phyloP scores from a whole-genome alignment of 2,797 vertebrate genomes.

The Muscicapa striata region DNA sequence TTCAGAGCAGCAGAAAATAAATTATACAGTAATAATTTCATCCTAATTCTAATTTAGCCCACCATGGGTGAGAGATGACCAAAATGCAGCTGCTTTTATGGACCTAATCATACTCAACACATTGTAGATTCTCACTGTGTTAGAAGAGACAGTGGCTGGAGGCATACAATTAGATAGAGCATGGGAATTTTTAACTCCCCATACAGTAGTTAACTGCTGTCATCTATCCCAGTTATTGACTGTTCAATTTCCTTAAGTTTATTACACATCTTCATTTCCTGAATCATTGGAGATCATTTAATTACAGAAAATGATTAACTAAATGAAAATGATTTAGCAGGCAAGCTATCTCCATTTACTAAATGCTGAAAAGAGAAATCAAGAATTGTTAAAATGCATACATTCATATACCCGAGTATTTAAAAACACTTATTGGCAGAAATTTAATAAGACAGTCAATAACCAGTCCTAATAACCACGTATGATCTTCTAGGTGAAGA shows the following conservation, averaged over 20 bases:
- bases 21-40: background rate
- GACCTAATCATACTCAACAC: background rate
- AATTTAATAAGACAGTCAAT: constrained; percentile 18
- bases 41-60: background rate
- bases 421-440: background rate
- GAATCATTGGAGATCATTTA: constrained; percentile 49
- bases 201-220: constrained; percentile 24
- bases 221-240: constrained; percentile 55
- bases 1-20: background rate
- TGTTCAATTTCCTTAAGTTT: constrained; percentile 42
- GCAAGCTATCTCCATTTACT: constrained; percentile 22
- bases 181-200: constrained; percentile 29
- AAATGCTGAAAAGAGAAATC: constrained; percentile 13
- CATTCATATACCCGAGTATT: background rate
- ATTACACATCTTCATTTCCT: constrained; percentile 60
- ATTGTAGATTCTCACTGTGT: background rate
- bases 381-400: constrained; percentile 8
- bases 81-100: background rate
- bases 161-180: background rate
- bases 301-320: constrained; percentile 58
- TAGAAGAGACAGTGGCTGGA: background rate
- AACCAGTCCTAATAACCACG: background rate
- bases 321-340: constrained; percentile 32
- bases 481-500: background rate
- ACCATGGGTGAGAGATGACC: background rate